phyloP scores from a whole-genome alignment of 2,113 vertebrate species.

The Thamnophis sirtalis region DNA sequence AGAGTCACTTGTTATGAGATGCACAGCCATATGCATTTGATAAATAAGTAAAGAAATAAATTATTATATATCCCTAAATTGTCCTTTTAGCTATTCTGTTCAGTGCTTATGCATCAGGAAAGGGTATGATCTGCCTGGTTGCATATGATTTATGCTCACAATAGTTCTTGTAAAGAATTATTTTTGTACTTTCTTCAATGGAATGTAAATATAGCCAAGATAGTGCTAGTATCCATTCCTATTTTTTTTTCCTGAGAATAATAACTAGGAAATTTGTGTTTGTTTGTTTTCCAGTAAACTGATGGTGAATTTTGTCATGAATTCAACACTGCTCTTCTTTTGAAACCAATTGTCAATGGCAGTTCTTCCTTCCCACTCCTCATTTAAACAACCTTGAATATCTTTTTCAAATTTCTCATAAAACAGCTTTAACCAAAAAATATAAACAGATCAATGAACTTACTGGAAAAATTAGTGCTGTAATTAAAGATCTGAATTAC shows the following conservation, averaged over 20 bases:
- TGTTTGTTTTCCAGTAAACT: not conserved
- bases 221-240: not conserved
- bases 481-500: slow-evolving; percentile 42
- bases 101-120: not conserved
- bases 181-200: not conserved
- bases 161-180: not conserved
- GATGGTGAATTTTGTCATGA: not conserved
- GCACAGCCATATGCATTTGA: not conserved
- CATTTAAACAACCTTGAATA: not conserved
- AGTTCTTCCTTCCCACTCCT: not conserved
- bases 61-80: not conserved
- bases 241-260: not conserved
- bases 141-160: not conserved
- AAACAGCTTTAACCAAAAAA: not conserved
- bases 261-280: not conserved
- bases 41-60: not conserved
- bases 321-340: not conserved
- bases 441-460: slow-evolving; percentile 1
- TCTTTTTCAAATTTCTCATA: slow-evolving; percentile 18
- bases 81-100: not conserved
- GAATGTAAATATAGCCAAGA: not conserved
- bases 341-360: not conserved
- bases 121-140: not conserved
- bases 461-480: slow-evolving; percentile 14
- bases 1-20: not conserved